These are phyloP conservation scores for Equus quagga DNA, from an alignment of 2,113 vertebrate species.

Conservation along the genomic window DNA sequence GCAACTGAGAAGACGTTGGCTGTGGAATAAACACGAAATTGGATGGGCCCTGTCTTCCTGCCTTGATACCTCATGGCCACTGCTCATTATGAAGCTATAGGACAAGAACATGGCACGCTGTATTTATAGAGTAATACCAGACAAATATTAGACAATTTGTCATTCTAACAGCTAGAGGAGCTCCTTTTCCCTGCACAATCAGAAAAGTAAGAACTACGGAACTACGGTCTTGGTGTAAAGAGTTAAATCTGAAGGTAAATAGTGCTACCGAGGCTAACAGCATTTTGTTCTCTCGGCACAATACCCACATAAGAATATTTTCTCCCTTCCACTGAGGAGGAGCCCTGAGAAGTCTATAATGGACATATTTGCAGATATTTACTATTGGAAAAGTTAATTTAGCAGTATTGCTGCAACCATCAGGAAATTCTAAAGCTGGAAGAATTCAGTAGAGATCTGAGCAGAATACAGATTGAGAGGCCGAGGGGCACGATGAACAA, in stretches of 20 bases:
- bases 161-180: slow-evolving; percentile 67
- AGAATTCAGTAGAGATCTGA: neutral
- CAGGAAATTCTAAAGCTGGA: neutral
- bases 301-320: neutral
- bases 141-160: slow-evolving; percentile 76
- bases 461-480: neutral
- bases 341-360: neutral
- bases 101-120: slow-evolving; percentile 77
- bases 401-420: neutral
- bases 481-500: neutral
- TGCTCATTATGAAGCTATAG: slow-evolving; percentile 76
- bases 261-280: neutral
- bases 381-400: neutral
- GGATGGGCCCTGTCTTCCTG: slow-evolving; percentile 81
- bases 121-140: slow-evolving; percentile 73
- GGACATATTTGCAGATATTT: neutral
- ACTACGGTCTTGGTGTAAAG: slow-evolving; percentile 1
- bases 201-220: neutral
- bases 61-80: slow-evolving; percentile 74
- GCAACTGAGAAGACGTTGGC: slow-evolving; percentile 69
- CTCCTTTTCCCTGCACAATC: no score
- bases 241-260: neutral
- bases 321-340: neutral
- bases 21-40: slow-evolving; percentile 77
- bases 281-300: neutral